A percentile compares a stretch with the other conserved stretches of the same genome.
phyloP scores from a whole-genome alignment of 2,888 invertebrate genomes.

The Mythimna vitellina region DNA sequence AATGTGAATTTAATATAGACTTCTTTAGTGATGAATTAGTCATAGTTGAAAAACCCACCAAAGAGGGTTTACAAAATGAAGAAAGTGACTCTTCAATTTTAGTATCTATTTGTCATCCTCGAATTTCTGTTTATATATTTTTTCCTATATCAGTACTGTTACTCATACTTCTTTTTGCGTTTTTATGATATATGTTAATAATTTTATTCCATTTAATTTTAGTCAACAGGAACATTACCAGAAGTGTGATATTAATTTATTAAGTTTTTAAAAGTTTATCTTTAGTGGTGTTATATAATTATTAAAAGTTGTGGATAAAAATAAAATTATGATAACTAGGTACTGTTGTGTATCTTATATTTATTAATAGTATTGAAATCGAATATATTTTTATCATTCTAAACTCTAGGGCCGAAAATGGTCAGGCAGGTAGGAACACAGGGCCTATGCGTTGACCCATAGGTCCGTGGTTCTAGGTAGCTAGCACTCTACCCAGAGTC shows the following conservation, averaged over 20 bases:
- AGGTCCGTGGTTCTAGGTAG: too few species aligned
- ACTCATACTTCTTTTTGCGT: slow-evolving; percentile 94
- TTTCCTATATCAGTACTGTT: slow-evolving; percentile 95
- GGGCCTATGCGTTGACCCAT: too few species aligned
- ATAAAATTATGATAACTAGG: background rate
- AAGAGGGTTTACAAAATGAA: slow-evolving; percentile 94
- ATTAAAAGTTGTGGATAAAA: slow-evolving; percentile 41
- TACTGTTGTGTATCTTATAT: background rate
- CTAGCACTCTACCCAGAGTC: too few species aligned
- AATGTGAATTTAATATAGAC: slow-evolving; percentile 93
- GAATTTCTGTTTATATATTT: slow-evolving; percentile 94
- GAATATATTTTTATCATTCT: too few species aligned
- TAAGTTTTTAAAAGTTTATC: slow-evolving; percentile 68
- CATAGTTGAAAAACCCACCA: slow-evolving; percentile 95
- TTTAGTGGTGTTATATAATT: slow-evolving; percentile 52
- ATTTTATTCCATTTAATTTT: slow-evolving; percentile 78
- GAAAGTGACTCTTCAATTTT: slow-evolving; percentile 93
- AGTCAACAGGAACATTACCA: slow-evolving; percentile 85
- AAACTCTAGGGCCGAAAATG: too few species aligned
- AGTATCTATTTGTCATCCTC: slow-evolving; percentile 94
- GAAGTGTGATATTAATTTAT: slow-evolving; percentile 89
- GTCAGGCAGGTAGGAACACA: too few species aligned
- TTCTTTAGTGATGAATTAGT: slow-evolving; percentile 95
- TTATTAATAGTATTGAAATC: background rate
- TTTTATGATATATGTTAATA: slow-evolving; percentile 91